Evolutionary conservation across 2,113 vertebrate species (phyloP).

Genomic region (Cebus imitator): DNA sequence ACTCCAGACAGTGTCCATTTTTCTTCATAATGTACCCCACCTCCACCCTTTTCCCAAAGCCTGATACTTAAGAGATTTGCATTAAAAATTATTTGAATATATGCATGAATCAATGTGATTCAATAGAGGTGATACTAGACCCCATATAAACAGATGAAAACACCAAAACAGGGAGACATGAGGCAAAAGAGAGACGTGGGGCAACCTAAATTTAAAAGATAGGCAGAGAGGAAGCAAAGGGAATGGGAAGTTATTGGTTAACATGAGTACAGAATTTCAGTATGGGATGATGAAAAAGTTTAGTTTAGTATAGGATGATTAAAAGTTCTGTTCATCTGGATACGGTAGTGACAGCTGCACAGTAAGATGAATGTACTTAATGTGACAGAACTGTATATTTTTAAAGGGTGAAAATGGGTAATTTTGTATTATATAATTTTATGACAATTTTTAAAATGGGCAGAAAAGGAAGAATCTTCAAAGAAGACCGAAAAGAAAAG

Average conservation of each 20-base stretch:
- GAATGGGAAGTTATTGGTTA: neutral
- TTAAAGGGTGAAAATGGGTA: neutral
- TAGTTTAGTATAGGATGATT: neutral
- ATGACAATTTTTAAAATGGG: neutral
- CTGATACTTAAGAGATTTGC: neutral
- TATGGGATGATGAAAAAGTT: neutral
- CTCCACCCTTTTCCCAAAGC: neutral
- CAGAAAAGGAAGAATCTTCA: neutral
- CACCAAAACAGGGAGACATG: neutral
- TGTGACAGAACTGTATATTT: neutral
- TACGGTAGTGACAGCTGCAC: neutral
- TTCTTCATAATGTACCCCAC: neutral
- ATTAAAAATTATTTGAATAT: neutral
- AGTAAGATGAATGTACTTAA: neutral
- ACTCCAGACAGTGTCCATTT: neutral
- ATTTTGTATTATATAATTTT: neutral
- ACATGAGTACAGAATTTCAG: neutral
- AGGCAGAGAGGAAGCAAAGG: neutral
- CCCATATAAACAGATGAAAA: neutral
- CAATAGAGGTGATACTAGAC: neutral
- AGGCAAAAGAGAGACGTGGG: neutral
- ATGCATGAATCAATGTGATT: neutral
- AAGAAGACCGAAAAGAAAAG: neutral
- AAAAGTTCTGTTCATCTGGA: neutral
- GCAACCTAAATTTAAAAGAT: neutral